Percentiles rank a stretch among this genome's conserved stretches.
phyloP scores from a whole-genome alignment of 2,797 vertebrate species.

The Sphenodon punctatus region DNA sequence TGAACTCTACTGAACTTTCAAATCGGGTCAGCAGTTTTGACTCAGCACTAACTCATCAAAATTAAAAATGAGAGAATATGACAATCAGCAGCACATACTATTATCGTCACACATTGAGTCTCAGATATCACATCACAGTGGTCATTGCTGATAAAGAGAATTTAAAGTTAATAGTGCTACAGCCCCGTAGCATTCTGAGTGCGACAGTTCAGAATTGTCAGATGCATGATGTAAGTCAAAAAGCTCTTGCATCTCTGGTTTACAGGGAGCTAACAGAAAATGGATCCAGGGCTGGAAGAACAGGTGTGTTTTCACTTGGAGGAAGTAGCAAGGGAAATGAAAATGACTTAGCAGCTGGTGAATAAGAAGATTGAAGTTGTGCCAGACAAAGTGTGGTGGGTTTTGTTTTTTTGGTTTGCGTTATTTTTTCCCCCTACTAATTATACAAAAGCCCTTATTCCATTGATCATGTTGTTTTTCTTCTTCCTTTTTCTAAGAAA shows the following conservation, averaged over 20 bases:
- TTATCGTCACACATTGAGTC: neutral
- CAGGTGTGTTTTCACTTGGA: slow-evolving; percentile 82
- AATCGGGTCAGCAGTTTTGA: no score
- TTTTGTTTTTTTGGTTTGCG: no score
- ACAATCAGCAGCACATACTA: neutral
- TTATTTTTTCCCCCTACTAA: no score
- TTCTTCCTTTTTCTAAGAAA: slow-evolving; percentile 52
- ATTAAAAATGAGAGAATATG: slow-evolving; percentile 3
- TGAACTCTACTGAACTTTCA: neutral
- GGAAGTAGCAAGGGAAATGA: slow-evolving; percentile 76
- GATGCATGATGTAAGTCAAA: slow-evolving; percentile 50
- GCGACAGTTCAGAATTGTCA: slow-evolving; percentile 29
- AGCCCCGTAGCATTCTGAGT: no score
- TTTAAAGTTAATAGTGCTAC: slow-evolving; percentile 2
- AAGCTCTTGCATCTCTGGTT: slow-evolving; percentile 61
- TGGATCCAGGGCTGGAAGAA: slow-evolving; percentile 74
- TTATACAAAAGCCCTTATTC: slow-evolving; percentile 76
- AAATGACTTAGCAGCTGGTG: slow-evolving; percentile 82
- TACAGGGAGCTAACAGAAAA: slow-evolving; percentile 71
- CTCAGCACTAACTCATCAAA: neutral
- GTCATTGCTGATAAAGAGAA: neutral
- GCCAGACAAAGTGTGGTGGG: slow-evolving; percentile 70
- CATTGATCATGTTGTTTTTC: slow-evolving; percentile 72
- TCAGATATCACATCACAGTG: neutral
- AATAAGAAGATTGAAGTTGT: slow-evolving; percentile 76